These are phyloP conservation scores for Hippolais icterina DNA, from an alignment of 2,113 vertebrate species.

Conservation along the genomic window DNA sequence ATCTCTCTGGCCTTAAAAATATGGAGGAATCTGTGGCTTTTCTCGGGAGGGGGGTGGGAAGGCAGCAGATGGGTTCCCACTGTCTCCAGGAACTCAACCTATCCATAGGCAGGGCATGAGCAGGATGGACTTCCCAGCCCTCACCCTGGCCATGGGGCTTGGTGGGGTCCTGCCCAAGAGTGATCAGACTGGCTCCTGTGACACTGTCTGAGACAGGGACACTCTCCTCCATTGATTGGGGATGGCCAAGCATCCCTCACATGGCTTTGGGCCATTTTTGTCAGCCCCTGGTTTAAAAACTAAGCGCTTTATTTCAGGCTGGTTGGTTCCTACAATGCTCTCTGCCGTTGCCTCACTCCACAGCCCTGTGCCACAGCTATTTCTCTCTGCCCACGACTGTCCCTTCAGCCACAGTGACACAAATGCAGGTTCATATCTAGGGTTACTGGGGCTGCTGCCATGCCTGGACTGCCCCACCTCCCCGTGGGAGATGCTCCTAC, in stretches of 20 bases:
- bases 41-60: background rate
- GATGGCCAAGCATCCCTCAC: background rate
- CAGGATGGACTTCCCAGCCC: background rate
- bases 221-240: fast-evolving
- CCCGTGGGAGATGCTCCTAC: background rate
- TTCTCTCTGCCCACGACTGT: background rate
- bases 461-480: background rate
- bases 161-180: background rate
- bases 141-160: background rate
- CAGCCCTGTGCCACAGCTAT: background rate
- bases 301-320: background rate
- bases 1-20: slow-evolving; percentile 45
- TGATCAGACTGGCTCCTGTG: background rate
- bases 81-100: background rate
- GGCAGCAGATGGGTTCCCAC: background rate
- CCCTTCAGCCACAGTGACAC: background rate
- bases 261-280: background rate
- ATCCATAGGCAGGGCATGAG: fast-evolving
- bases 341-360: fast-evolving
- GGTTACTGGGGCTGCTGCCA: background rate
- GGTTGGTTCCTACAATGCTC: background rate
- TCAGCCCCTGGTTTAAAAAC: background rate
- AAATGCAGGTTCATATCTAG: background rate
- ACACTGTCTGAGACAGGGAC: background rate
- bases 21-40: background rate